Evolutionary conservation across 2,797 vertebrate species (phyloP).

Genomic region (Pseudocheirus occidentalis): DNA sequence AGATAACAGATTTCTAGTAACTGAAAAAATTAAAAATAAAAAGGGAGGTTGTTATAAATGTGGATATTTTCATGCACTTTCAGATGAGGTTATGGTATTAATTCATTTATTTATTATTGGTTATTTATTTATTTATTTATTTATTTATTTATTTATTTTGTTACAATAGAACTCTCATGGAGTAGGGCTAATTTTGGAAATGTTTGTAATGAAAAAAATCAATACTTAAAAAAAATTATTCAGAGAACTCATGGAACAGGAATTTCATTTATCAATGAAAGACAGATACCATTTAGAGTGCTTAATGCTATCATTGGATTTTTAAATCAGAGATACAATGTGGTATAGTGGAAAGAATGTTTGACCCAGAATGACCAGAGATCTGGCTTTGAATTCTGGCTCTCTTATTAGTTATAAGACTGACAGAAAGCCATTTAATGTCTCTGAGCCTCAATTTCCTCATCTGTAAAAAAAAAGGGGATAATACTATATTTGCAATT

Average conservation of each 20-base stretch:
- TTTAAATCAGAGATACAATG: not conserved
- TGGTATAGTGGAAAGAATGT: not conserved
- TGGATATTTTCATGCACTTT: not conserved
- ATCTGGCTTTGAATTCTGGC: not conserved
- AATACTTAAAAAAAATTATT: not conserved
- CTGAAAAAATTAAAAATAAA: not conserved
- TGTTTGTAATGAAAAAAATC: not conserved
- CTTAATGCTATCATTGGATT: not conserved
- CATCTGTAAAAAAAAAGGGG: not conserved
- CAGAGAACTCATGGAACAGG: not conserved
- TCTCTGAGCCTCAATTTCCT: not conserved
- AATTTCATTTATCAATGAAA: not conserved
- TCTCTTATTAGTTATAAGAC: not conserved
- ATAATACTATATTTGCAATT: not conserved
- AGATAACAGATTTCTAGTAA: not conserved
- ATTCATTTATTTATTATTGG: not conserved
- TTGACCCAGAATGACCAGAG: not conserved
- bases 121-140: not conserved
- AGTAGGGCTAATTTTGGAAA: not conserved
- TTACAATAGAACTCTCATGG: not conserved
- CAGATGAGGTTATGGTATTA: not conserved
- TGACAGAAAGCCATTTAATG: not conserved
- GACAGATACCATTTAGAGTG: not conserved
- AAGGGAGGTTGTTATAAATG: not conserved
- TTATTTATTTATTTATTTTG: not conserved